Base-by-base conservation (phyloP, 2,888 invertebrate species). In the Lycophotia porphyrea region DNA sequence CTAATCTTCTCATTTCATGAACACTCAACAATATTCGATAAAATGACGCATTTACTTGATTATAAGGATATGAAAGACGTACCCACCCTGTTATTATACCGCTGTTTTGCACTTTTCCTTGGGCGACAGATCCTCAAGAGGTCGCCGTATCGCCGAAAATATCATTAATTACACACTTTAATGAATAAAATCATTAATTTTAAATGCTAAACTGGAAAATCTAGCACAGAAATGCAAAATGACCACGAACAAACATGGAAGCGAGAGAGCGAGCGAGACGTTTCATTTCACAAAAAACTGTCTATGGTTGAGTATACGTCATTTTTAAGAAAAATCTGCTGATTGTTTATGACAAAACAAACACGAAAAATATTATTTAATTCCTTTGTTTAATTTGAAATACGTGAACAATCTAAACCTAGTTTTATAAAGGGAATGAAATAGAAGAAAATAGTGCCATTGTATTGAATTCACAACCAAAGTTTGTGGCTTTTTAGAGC, bases 221-320 rank as follows among this genome's bases (percentile, higher is more conserved):
- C 93, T 95, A 95, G 93, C 93, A 94, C 94, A 94, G 93, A 95
- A 95, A 94, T 94, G 94, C 93, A 93, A 95, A 96, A 95, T 95
- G 94, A 96, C 95, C 94, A 95, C 96, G 96, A 96, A 96, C 96
- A 96, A 96, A 96, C 96, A 96, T 96, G 96, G 96, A 96, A 95
- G 96, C 94, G 93, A 94, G 93, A 93, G 94, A 94, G 93, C 92
- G 92, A 94, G 92, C 93, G 88, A 94, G 94, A 95, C 91, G 93
- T 93, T 93, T 93, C 91, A 92, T 89, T 87, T 87, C 85, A 82
- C 83, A 80, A 89, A 91, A 92, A 92, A 55, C 83, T 90, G 88
- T 94, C 93, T 94, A 92, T 94, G 93, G 89, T 87, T 74, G 63
- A 80, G 80, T 77, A 90, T 92, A 93, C 92, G 93, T 93, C 93